Evolutionary conservation across 2,113 vertebrate species (phyloP).

Genomic region (Merops nubicus): DNA sequence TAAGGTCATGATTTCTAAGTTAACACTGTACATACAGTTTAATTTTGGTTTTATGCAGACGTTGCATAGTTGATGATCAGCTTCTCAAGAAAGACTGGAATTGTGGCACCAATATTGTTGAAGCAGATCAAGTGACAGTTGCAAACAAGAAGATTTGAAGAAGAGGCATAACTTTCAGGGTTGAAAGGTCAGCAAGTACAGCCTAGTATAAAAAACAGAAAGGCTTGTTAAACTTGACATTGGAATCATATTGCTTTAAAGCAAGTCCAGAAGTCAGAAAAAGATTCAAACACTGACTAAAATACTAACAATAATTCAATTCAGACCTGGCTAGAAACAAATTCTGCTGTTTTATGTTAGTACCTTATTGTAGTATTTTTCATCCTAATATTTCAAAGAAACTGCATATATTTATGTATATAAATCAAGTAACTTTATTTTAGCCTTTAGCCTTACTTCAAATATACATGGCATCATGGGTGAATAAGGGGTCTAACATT

Average conservation of each 20-base stretch:
- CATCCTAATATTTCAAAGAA: not conserved
- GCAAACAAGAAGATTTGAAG: slow-evolving; percentile 98
- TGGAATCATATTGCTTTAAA: slow-evolving; percentile 19
- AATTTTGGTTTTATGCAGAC: slow-evolving; percentile 77
- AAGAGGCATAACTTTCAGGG: slow-evolving; percentile 97
- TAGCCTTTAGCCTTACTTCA: slow-evolving; percentile 82
- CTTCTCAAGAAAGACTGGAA: slow-evolving; percentile 60
- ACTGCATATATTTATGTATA: not conserved
- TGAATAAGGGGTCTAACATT: slow-evolving; percentile 87
- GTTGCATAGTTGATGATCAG: slow-evolving; percentile 77
- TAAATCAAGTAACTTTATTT: slow-evolving; percentile 52
- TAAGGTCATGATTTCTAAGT: slow-evolving; percentile 63
- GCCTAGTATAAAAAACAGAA: slow-evolving; percentile 81
- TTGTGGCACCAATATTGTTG: not conserved
- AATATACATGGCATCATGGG: slow-evolving; percentile 84
- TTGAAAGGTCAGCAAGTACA: slow-evolving; percentile 97
- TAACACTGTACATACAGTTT: slow-evolving; percentile 48
- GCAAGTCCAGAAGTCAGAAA: slow-evolving; percentile 2
- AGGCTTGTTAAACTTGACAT: slow-evolving; percentile 39
- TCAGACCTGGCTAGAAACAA: not conserved
- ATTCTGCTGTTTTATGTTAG: not conserved
- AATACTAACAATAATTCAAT: not conserved
- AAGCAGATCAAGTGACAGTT: slow-evolving; percentile 82
- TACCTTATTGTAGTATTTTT: not conserved
- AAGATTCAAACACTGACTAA: not conserved